These are phyloP conservation scores for Cetoscarus ocellatus DNA, from an alignment of 2,797 vertebrate species.

Conservation along the genomic window DNA sequence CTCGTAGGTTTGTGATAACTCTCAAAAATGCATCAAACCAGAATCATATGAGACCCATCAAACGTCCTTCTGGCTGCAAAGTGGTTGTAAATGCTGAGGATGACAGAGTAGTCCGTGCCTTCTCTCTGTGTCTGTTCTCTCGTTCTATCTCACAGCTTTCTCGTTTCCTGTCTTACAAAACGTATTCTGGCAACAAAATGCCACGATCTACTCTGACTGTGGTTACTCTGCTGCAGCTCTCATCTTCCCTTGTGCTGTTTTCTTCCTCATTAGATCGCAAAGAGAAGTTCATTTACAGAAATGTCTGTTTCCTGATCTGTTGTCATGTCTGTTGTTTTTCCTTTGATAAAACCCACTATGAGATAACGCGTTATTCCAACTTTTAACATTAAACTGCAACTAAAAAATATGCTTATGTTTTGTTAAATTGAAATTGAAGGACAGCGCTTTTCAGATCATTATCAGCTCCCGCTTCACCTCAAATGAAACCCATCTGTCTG, in stretches of 20 bases:
- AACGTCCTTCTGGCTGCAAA: background rate
- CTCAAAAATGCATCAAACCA: slow-evolving; percentile 31
- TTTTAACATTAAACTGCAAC: background rate
- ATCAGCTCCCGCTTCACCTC: background rate
- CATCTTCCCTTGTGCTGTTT: slow-evolving; percentile 2
- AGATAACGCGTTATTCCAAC: no score
- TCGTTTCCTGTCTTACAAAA: slow-evolving; percentile 77
- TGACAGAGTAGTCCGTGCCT: background rate
- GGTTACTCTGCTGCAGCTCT: slow-evolving; percentile 48
- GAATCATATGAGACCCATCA: background rate
- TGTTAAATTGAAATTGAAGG: slow-evolving; percentile 15
- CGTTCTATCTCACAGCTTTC: slow-evolving; percentile 24
- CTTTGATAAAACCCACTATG: no score
- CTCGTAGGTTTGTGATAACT: background rate
- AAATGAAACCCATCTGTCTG: slow-evolving; percentile 14
- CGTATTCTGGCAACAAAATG: slow-evolving; percentile 45
- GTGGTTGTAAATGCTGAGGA: background rate
- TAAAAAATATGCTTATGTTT: background rate
- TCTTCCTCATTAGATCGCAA: slow-evolving; percentile 57
- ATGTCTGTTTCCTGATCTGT: slow-evolving; percentile 18
- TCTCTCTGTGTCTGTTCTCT: background rate
- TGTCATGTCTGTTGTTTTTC: slow-evolving; percentile 9
- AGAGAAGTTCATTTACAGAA: slow-evolving; percentile 37
- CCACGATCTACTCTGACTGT: slow-evolving; percentile 29
- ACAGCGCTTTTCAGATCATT: background rate